Evolutionary conservation across 1,140 invertebrate genomes (phyloP).

Genomic region (Antheraea pernyi): DNA sequence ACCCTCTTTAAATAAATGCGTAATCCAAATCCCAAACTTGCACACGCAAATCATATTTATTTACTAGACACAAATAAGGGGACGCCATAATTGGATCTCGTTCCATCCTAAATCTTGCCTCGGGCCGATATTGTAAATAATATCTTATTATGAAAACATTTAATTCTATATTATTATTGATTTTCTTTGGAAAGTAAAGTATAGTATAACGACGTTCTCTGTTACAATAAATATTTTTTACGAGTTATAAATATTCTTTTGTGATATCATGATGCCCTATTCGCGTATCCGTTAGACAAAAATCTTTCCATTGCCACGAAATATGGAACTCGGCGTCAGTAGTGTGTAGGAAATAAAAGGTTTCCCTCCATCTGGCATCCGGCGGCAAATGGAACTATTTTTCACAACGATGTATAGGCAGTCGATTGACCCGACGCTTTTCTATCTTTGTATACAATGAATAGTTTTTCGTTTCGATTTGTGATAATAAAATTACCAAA

Average conservation of each 20-base stretch:
- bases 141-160: too few species aligned
- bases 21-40: too few species aligned
- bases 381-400: conserved; percentile 35
- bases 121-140: too few species aligned
- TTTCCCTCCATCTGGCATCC: conserved; percentile 25
- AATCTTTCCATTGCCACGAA: conserved; percentile 20
- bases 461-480: neutral
- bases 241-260: conserved; percentile 4
- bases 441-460: conserved; percentile 16
- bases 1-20: too few species aligned
- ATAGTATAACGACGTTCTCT: too few species aligned
- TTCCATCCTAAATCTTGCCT: too few species aligned
- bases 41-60: too few species aligned
- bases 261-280: conserved; percentile 14
- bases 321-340: conserved; percentile 20
- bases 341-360: conserved; percentile 25
- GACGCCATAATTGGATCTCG: too few species aligned
- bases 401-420: conserved; percentile 27
- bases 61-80: too few species aligned
- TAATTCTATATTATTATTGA: too few species aligned
- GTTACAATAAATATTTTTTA: neutral
- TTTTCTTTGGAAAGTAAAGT: too few species aligned
- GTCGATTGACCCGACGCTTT: conserved; percentile 24
- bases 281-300: conserved; percentile 13
- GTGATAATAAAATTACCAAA: too few species aligned